These are phyloP conservation scores for Xiphorhynchus elegans DNA, from an alignment of 2,113 vertebrate genomes.

Conservation along the genomic window DNA sequence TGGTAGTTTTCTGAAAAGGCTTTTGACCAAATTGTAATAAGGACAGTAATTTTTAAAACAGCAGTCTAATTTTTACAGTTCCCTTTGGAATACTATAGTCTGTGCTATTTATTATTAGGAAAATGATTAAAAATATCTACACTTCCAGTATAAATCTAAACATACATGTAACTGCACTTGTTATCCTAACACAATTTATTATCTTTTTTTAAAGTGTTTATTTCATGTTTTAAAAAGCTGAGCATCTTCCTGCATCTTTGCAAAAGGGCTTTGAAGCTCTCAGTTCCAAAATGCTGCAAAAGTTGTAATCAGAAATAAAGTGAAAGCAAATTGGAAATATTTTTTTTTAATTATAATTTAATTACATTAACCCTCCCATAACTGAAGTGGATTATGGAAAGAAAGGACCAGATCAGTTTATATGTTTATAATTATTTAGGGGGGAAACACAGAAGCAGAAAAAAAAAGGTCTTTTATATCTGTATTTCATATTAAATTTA, in stretches of 20 bases:
- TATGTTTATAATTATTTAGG: background rate
- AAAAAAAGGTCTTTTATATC: background rate
- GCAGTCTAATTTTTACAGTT: background rate
- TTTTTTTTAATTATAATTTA: background rate
- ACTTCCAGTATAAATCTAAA: background rate
- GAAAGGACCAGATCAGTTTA: background rate
- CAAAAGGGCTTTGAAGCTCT: background rate
- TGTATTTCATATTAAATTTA: background rate
- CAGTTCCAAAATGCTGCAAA: background rate
- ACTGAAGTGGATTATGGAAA: background rate
- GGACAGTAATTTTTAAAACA: background rate
- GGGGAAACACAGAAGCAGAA: background rate
- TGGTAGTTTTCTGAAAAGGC: background rate
- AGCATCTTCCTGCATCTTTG: background rate
- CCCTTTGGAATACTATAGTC: background rate
- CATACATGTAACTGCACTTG: background rate
- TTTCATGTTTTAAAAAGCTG: background rate
- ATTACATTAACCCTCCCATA: background rate
- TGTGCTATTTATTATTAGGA: background rate
- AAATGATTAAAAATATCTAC: background rate
- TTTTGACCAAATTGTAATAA: background rate
- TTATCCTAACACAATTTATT: background rate
- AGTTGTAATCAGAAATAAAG: background rate
- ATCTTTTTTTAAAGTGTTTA: background rate
- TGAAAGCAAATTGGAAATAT: background rate